A percentile compares a stretch with the other conserved stretches of the same genome.
phyloP scores from a whole-genome alignment of 2,797 vertebrate species.

The Sphaeramia orbicularis region DNA sequence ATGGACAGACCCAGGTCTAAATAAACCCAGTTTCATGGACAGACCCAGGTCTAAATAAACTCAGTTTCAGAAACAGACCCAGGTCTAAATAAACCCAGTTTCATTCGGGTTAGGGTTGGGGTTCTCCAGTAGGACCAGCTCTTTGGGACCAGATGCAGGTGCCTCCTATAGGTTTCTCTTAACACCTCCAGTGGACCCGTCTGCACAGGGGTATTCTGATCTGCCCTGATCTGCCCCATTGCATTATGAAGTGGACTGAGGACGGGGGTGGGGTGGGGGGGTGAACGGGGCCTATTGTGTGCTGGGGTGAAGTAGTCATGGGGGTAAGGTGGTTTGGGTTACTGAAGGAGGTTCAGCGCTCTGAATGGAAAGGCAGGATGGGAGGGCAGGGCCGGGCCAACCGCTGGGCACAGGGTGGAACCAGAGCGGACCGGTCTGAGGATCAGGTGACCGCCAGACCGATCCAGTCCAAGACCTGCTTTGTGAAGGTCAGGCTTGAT shows the following conservation, averaged over 20 bases:
- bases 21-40: no score
- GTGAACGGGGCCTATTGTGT: slow-evolving; percentile 84
- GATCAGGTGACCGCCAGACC: slow-evolving; percentile 80
- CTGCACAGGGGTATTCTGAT: slow-evolving; percentile 72
- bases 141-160: no score
- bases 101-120: no score
- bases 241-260: slow-evolving; percentile 73
- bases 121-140: no score
- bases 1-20: no score
- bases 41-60: no score
- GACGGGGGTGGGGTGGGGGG: slow-evolving; percentile 65
- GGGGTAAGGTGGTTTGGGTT: slow-evolving; percentile 83
- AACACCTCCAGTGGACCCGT: slow-evolving; percentile 59
- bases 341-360: slow-evolving; percentile 80
- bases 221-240: slow-evolving; percentile 76
- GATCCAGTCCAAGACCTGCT: slow-evolving; percentile 76
- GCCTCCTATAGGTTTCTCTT: slow-evolving; percentile 43
- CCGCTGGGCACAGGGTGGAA: slow-evolving; percentile 75
- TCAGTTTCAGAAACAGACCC: no score
- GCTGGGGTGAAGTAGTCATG: slow-evolving; percentile 77
- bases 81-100: no score
- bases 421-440: slow-evolving; percentile 64
- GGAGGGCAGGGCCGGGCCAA: slow-evolving; percentile 78
- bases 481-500: slow-evolving; percentile 81
- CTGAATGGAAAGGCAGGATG: slow-evolving; percentile 72